Conservation (phyloP, 2,797 vertebrate genomes). For the Sciaenops ocellatus region DNA sequence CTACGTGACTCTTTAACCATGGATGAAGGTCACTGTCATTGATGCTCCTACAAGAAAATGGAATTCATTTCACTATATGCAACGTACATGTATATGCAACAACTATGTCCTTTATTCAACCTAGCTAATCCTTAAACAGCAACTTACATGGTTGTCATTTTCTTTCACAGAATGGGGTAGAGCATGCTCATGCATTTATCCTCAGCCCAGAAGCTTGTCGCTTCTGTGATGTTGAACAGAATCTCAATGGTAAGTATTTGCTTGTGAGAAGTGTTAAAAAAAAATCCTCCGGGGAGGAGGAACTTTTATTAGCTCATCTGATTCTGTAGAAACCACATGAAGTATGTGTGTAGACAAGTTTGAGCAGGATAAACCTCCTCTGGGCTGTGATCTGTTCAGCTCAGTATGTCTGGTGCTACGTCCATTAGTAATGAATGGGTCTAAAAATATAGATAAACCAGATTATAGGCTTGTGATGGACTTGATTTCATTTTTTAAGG, state of each 20-base stretch:
- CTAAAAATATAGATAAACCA: neutral
- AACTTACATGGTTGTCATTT: neutral
- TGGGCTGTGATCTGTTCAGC: neutral
- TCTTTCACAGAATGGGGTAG: conserved; percentile 86
- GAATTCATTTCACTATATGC: neutral
- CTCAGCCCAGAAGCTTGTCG: conserved; percentile 87
- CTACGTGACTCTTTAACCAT: neutral
- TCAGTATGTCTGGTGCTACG: neutral
- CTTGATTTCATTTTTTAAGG: neutral
- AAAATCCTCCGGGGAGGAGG: neutral
- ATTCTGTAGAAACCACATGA: neutral
- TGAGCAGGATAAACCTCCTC: too few species aligned
- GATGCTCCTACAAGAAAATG: neutral
- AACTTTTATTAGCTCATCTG: neutral
- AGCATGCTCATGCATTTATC: conserved; percentile 93
- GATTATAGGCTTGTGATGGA: neutral
- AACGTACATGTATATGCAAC: too few species aligned
- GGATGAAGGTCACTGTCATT: neutral
- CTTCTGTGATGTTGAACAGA: conserved; percentile 94
- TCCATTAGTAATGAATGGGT: neutral
- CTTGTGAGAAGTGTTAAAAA: neutral
- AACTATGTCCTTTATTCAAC: neutral
- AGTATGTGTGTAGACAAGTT: too few species aligned
- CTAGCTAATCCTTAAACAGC: neutral
- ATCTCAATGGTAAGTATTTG: conserved; percentile 85